phyloP scores from a whole-genome alignment of 2,113 vertebrate species.

The Panthera tigris region DNA sequence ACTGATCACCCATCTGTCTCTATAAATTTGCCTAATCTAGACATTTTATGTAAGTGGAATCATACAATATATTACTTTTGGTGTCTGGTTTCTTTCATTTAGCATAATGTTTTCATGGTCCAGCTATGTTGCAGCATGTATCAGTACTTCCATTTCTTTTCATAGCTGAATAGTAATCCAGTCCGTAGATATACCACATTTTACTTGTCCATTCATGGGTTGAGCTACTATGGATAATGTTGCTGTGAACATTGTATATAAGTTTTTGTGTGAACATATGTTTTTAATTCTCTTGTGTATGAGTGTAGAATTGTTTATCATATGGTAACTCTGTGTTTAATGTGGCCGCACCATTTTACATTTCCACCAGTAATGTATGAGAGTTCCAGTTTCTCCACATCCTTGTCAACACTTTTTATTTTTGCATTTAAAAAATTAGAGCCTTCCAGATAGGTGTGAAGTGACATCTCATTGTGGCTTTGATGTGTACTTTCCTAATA shows the following conservation, averaged over 20 bases:
- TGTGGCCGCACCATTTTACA: neutral
- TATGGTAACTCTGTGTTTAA: neutral
- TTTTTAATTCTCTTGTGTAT: neutral
- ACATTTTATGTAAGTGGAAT: neutral
- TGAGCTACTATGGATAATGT: neutral
- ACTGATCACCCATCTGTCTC: neutral
- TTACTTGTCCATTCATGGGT: neutral
- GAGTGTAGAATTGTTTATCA: neutral
- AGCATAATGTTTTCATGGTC: constrained; percentile 25
- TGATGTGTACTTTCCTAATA: neutral
- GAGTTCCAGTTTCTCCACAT: neutral
- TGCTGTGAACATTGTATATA: neutral
- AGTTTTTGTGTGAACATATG: neutral
- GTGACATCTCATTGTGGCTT: neutral
- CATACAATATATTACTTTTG: neutral
- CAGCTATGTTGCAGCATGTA: neutral
- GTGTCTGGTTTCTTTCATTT: neutral
- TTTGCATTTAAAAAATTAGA: neutral
- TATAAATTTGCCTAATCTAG: neutral
- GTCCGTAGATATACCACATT: neutral
- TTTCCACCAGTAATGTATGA: neutral
- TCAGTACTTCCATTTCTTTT: constrained; percentile 1
- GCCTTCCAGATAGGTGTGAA: neutral
- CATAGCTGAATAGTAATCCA: neutral
- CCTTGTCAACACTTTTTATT: neutral